Evolutionary conservation across 2,113 vertebrate species (phyloP), one percentile per base, ranked within the genome.

Genomic region (Meles meles): DNA sequence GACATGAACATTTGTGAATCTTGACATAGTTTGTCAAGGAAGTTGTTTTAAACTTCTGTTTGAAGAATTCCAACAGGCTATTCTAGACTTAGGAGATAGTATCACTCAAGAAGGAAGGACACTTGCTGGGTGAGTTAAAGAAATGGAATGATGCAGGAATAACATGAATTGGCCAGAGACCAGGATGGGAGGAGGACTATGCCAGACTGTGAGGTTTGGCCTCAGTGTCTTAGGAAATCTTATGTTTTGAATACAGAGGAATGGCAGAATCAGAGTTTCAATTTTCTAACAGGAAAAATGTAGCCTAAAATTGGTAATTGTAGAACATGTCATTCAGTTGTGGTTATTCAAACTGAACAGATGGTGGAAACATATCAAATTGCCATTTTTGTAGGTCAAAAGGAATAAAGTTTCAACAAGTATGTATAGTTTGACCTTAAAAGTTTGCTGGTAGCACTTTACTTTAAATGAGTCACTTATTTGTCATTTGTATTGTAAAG

Each of bases 291-390:
- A 76, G 21, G 20, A 47, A 67, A 85, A 93, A 10, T 49, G 1
- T 59, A 69, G 77, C 80, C 55, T 55, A 94, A 84, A 34, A 55
- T 69, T 79, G 52, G n/a, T 90, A 79, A 72, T 88, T 94, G 15
- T 27, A 74, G 59, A 83, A 93, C 76, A 55, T 49, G 1, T 39
- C 59, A 57, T 77, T 84, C 57, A 92, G 29, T 39, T 79, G 20
- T 86, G 52, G 18, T 88, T 57, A 74, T 96, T 94, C 97, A 52
- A 97, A 83, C 71, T 61, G 7, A 93, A 86, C 2, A 18, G 82
- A 61, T 27, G 59, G 25, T 44, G 94, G 20, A 95, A 91, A 74
- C 23, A 4, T 9, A 63, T 63, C n/a, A 91, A 83, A 83, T 86
- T 91, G 42, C 47, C 67, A 61, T 55, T 97, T 95, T 71, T 88